Conservation (phyloP, 64 coral and sea anemone genomes). For the Montipora efflorescens region DNA sequence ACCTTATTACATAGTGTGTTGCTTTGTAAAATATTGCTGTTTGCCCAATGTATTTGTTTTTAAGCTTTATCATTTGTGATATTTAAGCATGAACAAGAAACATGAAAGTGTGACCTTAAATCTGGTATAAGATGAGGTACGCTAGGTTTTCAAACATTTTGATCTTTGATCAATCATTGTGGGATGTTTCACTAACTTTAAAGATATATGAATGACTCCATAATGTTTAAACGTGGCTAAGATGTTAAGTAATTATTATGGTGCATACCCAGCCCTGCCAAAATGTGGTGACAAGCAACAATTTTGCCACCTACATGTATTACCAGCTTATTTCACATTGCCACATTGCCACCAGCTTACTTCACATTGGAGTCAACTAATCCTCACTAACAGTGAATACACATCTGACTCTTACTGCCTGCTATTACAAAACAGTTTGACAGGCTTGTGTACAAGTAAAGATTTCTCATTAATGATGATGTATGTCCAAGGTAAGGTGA, state of each 20-base stretch:
- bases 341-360: not conserved
- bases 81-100: slow-evolving; percentile 55
- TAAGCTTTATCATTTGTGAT: slow-evolving; percentile 27
- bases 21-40: slow-evolving; percentile 46
- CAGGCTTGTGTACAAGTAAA: slow-evolving; percentile 31
- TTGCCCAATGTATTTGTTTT: slow-evolving; percentile 43
- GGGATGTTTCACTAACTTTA: slow-evolving; percentile 35
- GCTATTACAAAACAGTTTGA: slow-evolving; percentile 41
- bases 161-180: slow-evolving; percentile 18
- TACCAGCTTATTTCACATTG: too few relatives aligned
- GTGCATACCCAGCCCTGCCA: slow-evolving; percentile 54
- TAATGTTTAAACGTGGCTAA: slow-evolving; percentile 57
- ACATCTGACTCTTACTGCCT: slow-evolving; percentile 44
- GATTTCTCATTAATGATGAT: not conserved
- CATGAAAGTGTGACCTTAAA: slow-evolving; percentile 39
- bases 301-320: slow-evolving; percentile 32
- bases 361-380: too few relatives aligned
- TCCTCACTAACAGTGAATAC: slow-evolving; percentile 1
- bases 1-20: not conserved
- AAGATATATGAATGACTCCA: slow-evolving; percentile 56
- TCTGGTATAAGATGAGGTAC: slow-evolving; percentile 35
- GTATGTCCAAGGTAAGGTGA: slow-evolving; percentile 20
- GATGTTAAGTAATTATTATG: slow-evolving; percentile 51
- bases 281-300: slow-evolving; percentile 25
- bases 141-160: slow-evolving; percentile 32